Percentiles rank a stretch among this genome's conserved stretches.
phyloP scores from a whole-genome alignment of 2,888 invertebrate species.

The Calameuta pallipes region DNA sequence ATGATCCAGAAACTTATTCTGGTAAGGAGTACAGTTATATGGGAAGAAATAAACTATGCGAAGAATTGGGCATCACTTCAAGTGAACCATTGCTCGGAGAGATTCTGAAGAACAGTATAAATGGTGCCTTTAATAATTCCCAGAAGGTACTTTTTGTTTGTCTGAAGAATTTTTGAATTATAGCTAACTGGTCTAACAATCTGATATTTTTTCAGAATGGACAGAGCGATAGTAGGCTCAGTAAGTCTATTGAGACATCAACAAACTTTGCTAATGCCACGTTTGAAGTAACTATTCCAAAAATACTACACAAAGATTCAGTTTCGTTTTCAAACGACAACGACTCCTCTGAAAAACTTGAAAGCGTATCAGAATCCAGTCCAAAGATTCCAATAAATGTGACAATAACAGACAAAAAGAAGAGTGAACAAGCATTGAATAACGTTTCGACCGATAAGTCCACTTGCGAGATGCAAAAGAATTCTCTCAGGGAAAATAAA shows the following conservation, averaged over 20 bases:
- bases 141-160: conserved; percentile 46
- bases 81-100: conserved; percentile 61
- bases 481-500: conserved; percentile 43
- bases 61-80: conserved; percentile 60
- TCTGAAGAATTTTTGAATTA: neutral
- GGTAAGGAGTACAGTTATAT: conserved; percentile 74
- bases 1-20: conserved; percentile 82
- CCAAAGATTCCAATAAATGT: conserved; percentile 56
- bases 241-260: conserved; percentile 46
- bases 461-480: conserved; percentile 24
- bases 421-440: conserved; percentile 25
- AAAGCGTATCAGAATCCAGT: conserved; percentile 47
- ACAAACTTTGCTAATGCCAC: conserved; percentile 56
- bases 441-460: conserved; percentile 28
- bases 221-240: conserved; percentile 44
- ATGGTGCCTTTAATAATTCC: conserved; percentile 55
- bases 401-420: conserved; percentile 60
- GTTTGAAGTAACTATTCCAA: conserved; percentile 58
- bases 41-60: conserved; percentile 68
- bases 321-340: conserved; percentile 47
- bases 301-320: conserved; percentile 50
- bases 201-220: conserved; percentile 46
- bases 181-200: neutral
- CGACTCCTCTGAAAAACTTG: conserved; percentile 51
- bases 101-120: conserved; percentile 58